Percentiles rank a stretch among this genome's conserved stretches.
phyloP scores from a whole-genome alignment of 1,140 invertebrate genomes.

The Helicoverpa armigera region DNA sequence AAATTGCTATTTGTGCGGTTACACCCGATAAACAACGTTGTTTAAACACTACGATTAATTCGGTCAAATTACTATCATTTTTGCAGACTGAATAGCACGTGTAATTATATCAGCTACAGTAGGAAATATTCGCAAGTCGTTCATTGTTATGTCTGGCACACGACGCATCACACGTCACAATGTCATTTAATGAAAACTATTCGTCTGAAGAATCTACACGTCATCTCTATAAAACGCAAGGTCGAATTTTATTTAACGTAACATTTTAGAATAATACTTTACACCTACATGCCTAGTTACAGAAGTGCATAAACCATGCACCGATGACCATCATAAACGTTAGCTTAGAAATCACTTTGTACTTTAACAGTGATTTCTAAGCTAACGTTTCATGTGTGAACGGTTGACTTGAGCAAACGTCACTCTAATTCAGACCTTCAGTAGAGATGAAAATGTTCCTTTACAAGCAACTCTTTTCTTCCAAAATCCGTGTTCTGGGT shows the following conservation, averaged over 20 bases:
- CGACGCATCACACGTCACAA: conserved; percentile 16
- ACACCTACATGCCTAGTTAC: conserved; percentile 1
- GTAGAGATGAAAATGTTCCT: too few relatives aligned
- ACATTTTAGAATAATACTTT: not conserved
- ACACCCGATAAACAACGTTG: conserved; percentile 12
- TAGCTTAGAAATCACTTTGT: too few relatives aligned
- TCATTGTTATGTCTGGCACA: conserved; percentile 39
- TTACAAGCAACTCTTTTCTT: too few relatives aligned
- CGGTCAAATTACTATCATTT: not conserved
- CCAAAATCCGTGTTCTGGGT: not conserved
- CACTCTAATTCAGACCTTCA: not conserved
- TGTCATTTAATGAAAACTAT: conserved; percentile 40
- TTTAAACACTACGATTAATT: not conserved
- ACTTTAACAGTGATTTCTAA: conserved; percentile 6
- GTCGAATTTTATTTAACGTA: not conserved
- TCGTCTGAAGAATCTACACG: conserved; percentile 10
- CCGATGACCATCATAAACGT: not conserved
- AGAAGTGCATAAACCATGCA: not conserved
- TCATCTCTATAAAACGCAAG: conserved; percentile 26
- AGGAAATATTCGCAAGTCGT: conserved; percentile 7
- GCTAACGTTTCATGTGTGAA: not conserved
- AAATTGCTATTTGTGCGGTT: not conserved
- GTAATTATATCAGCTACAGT: not conserved
- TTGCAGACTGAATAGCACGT: not conserved
- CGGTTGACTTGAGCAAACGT: not conserved